Conservation (phyloP, 30 jellyfish, hydroid and myxozoan species). For the Rhopilema esculentum region DNA sequence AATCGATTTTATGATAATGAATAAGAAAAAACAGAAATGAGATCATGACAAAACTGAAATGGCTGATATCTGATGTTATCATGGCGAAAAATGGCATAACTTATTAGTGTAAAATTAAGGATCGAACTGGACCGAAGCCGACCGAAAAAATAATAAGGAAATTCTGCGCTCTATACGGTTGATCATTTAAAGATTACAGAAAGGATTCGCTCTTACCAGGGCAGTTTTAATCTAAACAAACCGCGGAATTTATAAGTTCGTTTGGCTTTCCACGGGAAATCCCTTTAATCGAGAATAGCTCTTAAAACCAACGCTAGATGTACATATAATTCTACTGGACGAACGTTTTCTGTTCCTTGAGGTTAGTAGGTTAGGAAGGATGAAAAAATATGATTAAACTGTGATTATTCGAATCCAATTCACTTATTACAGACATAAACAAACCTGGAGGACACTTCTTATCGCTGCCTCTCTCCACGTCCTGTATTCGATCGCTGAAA, state of each 20-base stretch:
- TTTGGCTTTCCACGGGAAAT: not conserved
- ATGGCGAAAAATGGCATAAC: not conserved
- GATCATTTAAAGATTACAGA: too few species aligned
- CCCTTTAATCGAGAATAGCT: too few species aligned
- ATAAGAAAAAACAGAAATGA: conserved; percentile 2
- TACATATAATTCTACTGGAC: too few species aligned
- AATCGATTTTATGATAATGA: not conserved
- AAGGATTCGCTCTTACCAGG: not conserved
- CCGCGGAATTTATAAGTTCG: not conserved
- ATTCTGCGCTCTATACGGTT: too few species aligned
- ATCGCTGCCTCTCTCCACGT: conserved; percentile 56
- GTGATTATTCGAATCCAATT: too few species aligned
- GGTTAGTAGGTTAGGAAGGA: not conserved
- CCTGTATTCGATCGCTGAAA: conserved; percentile 59
- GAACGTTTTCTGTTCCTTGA: too few species aligned
- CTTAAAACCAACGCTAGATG: too few species aligned
- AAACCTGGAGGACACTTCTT: conserved; percentile 74
- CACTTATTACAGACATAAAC: conserved; percentile 4
- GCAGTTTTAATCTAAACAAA: not conserved
- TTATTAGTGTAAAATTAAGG: too few species aligned
- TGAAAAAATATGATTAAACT: too few species aligned
- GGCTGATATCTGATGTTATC: not conserved
- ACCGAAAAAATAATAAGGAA: too few species aligned
- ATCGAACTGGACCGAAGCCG: too few species aligned
- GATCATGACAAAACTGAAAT: not conserved